These are phyloP conservation scores for Corythornis leucogaster DNA, from an alignment of 2,797 vertebrate species.

Conservation along the genomic window DNA sequence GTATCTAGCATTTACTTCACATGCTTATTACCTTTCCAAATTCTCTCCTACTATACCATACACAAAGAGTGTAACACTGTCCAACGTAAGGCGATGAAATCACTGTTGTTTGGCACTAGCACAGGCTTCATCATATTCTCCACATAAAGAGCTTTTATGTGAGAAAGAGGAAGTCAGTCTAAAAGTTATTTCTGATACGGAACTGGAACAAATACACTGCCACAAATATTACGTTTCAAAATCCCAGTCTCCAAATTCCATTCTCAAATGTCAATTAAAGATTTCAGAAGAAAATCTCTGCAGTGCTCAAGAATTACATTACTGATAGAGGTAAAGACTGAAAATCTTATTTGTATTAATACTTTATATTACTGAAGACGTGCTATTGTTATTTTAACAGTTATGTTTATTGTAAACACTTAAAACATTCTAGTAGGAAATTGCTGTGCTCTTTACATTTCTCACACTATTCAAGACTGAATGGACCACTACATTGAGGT, in stretches of 20 bases:
- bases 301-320: neutral
- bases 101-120: neutral
- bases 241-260: neutral
- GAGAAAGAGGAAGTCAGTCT: neutral
- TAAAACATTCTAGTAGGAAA: neutral
- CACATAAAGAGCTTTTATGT: neutral
- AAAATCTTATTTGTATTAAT: neutral
- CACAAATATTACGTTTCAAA: neutral
- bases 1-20: neutral
- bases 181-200: neutral
- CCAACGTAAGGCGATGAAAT: neutral
- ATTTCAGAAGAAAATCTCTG: neutral
- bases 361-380: neutral
- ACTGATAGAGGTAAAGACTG: neutral
- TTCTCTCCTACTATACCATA: neutral
- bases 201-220: slow-evolving; percentile 1
- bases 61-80: neutral
- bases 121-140: neutral
- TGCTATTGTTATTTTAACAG: neutral
- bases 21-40: neutral
- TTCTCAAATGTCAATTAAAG: neutral
- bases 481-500: neutral
- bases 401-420: neutral
- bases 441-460: neutral
- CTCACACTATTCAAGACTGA: neutral